These are phyloP conservation scores for Tetragnatha versicolor DNA, from an alignment of 1,140 invertebrate genomes.

Conservation along the genomic window DNA sequence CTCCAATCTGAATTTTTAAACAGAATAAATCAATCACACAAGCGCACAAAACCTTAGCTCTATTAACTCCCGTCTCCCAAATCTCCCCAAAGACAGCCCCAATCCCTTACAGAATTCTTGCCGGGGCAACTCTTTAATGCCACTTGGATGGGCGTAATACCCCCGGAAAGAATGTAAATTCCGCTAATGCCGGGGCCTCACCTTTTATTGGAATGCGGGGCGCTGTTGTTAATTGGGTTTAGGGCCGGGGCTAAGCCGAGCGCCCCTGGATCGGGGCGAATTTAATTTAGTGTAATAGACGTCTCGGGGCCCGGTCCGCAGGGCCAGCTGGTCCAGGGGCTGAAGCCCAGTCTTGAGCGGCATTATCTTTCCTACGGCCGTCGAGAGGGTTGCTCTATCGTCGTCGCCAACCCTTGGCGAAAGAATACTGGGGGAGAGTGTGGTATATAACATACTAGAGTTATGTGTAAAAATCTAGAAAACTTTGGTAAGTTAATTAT, in stretches of 20 bases:
- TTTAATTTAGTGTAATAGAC: conserved; percentile 55
- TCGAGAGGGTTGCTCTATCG: conserved; percentile 20
- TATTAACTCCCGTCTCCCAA: neutral
- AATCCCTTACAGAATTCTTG: neutral
- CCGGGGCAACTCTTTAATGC: conserved; percentile 40
- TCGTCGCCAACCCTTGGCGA: conserved; percentile 23
- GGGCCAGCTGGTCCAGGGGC: conserved; percentile 52
- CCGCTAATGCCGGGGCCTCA: conserved; percentile 46
- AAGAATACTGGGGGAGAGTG: neutral
- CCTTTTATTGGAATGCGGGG: conserved; percentile 53
- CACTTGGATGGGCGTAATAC: conserved; percentile 22
- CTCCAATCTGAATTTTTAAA: neutral
- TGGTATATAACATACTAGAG: no score
- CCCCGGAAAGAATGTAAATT: conserved; percentile 52
- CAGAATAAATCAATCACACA: neutral
- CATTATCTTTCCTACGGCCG: conserved; percentile 53
- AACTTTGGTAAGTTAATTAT: no score
- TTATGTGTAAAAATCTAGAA: no score
- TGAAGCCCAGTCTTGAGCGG: conserved; percentile 50
- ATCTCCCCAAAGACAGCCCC: neutral
- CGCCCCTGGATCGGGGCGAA: conserved; percentile 33
- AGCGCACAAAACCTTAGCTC: neutral
- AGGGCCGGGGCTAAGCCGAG: conserved; percentile 17
- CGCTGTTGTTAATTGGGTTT: conserved; percentile 38
- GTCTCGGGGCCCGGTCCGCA: neutral